Conservation (phyloP, 2,797 vertebrate species). For the Myoxocephalus aenaeus region DNA sequence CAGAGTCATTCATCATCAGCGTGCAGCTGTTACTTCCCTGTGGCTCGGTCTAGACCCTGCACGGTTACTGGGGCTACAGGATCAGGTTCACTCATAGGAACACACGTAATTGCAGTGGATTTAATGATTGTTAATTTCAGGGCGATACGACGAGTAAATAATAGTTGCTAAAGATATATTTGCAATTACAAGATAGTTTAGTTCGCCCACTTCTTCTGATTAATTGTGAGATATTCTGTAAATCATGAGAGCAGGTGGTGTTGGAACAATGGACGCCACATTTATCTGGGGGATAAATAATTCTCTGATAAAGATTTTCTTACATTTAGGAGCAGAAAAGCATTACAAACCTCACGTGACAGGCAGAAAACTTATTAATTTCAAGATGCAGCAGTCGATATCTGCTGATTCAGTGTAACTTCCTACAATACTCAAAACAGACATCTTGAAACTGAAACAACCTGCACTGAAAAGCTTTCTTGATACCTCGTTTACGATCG, state of each 20-base stretch:
- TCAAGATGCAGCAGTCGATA: neutral
- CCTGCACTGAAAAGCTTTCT: too few species aligned
- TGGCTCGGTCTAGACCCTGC: neutral
- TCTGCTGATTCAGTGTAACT: too few species aligned
- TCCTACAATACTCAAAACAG: too few species aligned
- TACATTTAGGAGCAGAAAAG: neutral
- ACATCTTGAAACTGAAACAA: too few species aligned
- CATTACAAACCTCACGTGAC: neutral
- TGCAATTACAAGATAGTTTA: too few species aligned
- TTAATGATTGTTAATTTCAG: neutral
- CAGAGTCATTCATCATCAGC: neutral
- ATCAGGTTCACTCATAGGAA: neutral
- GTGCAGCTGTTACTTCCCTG: neutral
- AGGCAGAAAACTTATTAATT: neutral
- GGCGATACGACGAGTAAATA: neutral
- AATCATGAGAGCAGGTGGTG: neutral
- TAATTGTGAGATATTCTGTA: conserved; percentile 27
- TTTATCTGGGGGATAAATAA: conserved; percentile 1
- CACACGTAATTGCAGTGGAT: neutral
- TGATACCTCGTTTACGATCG: too few species aligned
- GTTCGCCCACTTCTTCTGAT: neutral
- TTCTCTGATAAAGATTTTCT: neutral
- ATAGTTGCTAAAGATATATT: neutral
- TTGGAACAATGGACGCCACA: conserved; percentile 15
- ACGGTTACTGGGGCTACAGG: neutral